phyloP scores from a whole-genome alignment of 2,888 invertebrate genomes.

The Entomobrya multifasciata region DNA sequence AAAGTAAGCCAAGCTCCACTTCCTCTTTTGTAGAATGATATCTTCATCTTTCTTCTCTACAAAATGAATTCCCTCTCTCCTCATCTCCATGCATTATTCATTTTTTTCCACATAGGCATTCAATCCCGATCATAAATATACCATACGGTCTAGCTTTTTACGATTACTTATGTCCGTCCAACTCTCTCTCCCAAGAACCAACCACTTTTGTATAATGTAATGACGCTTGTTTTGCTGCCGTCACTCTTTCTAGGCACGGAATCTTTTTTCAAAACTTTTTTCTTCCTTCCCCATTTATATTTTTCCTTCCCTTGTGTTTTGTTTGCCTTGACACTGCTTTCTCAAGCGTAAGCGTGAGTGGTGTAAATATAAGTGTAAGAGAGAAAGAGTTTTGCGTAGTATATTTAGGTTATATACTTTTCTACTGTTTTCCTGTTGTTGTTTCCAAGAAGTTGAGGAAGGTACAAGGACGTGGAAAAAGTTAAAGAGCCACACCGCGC shows the following conservation, averaged over 20 bases:
- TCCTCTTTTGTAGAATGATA: neutral
- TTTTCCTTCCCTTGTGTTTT: no score
- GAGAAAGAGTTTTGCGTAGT: constrained; percentile 3
- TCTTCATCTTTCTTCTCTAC: constrained; percentile 19
- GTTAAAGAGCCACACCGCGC: neutral
- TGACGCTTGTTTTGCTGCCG: neutral
- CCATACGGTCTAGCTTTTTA: no score
- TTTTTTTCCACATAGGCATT: neutral
- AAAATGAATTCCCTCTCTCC: constrained; percentile 25
- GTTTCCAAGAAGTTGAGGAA: no score
- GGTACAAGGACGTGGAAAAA: neutral
- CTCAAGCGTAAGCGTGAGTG: no score
- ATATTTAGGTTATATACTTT: neutral
- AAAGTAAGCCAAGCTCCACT: no score
- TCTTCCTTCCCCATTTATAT: neutral
- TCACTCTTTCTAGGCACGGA: neutral
- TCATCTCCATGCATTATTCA: constrained; percentile 34
- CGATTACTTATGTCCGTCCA: neutral
- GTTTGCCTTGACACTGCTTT: no score
- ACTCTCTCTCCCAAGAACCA: neutral
- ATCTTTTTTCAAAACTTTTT: constrained; percentile 31
- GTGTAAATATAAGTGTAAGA: no score
- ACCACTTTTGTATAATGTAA: neutral
- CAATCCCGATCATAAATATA: constrained; percentile 1
- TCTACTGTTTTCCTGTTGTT: neutral